These are phyloP conservation scores for Himalopsyche japonica DNA, from an alignment of 2,888 invertebrate species.

Conservation along the genomic window DNA sequence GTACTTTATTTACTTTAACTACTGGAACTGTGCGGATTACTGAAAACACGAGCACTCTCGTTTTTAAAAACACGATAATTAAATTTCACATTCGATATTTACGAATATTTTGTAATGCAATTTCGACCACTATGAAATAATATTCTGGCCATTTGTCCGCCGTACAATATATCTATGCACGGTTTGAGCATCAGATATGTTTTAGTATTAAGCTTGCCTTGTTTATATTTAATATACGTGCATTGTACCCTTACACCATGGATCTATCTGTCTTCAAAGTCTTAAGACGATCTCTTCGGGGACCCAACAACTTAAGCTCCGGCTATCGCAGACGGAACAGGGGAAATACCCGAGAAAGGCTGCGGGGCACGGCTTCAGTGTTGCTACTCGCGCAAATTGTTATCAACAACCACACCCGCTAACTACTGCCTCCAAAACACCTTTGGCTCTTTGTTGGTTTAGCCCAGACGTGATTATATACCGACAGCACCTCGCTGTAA, in stretches of 20 bases:
- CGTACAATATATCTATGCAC: too few relatives aligned
- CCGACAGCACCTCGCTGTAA: not conserved
- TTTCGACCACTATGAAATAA: too few relatives aligned
- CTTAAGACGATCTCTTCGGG: not conserved
- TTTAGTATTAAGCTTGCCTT: not conserved
- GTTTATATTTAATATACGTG: not conserved
- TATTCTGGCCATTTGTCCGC: too few relatives aligned
- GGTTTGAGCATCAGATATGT: too few relatives aligned
- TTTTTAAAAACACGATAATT: too few relatives aligned
- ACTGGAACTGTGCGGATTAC: too few relatives aligned
- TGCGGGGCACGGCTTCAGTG: conserved; percentile 5
- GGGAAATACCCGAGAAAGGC: conserved; percentile 12
- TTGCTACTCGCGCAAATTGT: conserved; percentile 6
- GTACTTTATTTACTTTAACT: too few relatives aligned
- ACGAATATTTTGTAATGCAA: too few relatives aligned
- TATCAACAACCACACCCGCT: conserved; percentile 11
- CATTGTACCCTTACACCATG: not conserved
- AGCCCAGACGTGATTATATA: not conserved
- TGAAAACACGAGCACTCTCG: too few relatives aligned
- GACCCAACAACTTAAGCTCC: conserved; percentile 6
- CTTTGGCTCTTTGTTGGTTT: conserved; percentile 6
- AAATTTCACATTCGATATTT: too few relatives aligned
- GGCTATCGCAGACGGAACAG: not conserved
- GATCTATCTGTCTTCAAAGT: not conserved
- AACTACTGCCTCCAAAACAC: not conserved